Base-by-base conservation (phyloP, 2,113 vertebrate species). In the Verasper variegatus region DNA sequence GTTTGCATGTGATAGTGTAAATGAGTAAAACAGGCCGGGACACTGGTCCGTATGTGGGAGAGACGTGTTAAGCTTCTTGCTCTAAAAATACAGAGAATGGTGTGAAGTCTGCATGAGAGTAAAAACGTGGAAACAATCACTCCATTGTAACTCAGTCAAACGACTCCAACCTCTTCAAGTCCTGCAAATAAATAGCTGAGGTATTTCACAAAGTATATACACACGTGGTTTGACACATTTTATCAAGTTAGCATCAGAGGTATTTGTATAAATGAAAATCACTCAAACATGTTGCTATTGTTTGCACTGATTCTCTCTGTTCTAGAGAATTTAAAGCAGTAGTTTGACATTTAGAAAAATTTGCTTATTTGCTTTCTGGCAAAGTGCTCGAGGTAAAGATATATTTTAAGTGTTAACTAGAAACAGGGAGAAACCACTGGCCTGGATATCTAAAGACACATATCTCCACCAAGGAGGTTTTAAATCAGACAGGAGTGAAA, bases 171-270 rank as follows among this genome's bases (percentile, higher is more conserved):
- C 45, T 76, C 52, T 37, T 56, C 31, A 56, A 23, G 27, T 52
- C 75, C 75, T 76, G 55, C 21, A 72, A 84, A 79, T 83, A 81
- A 83, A 82, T 68, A 71, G 35, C n/a, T 12, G 4, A 68, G 60
- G 51, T 65, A 37, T 65, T 40, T 47, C 49, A 72, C 7, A 51
- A 21, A 20, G 1, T 63, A 63, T 64, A 73, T n/a, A 62, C 6
- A 68, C 47, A 64, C 13, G 24, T 21, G 15, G 26, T 75, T 18
- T 9, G 67, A 59, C 20, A 78, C 56, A 20, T 5, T 21, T 45
- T 24, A 67, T 56, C 5, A 66, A 76, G 49, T 37, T 2, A 68
- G 14, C 23, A 51, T 31, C 45, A 21, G 55, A 78, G 55, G 67
- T 84, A 72, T 64, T 59, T 37, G 37, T 17, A 66, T 23, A 52